phyloP scores from a whole-genome alignment of 2,113 vertebrate genomes.

The Megalops atlanticus region DNA sequence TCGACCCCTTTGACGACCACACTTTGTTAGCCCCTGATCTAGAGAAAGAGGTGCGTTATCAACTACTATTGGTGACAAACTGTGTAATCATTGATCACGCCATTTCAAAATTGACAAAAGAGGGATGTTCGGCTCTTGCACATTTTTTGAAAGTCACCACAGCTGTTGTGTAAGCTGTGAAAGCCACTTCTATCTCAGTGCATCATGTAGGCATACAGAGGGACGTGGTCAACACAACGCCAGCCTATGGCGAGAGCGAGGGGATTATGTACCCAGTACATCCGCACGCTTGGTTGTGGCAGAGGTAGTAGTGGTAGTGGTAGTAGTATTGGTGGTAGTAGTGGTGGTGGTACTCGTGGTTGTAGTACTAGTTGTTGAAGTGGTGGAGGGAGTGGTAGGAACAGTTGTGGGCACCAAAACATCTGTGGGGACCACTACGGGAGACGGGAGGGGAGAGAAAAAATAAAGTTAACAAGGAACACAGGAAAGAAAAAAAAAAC shows the following conservation, averaged over 20 bases:
- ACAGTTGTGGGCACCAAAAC: slow-evolving; percentile 62
- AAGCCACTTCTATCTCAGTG: background rate
- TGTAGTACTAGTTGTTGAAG: slow-evolving; percentile 46
- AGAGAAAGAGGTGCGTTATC: too few relatives aligned
- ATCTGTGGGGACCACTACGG: slow-evolving; percentile 69
- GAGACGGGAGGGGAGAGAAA: slow-evolving; percentile 63
- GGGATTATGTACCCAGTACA: slow-evolving; percentile 65
- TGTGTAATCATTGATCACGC: background rate
- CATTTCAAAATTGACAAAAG: background rate
- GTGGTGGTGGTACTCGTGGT: slow-evolving; percentile 46
- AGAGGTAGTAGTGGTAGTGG: slow-evolving; percentile 60
- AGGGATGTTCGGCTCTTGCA: background rate
- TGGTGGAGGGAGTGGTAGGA: slow-evolving; percentile 43
- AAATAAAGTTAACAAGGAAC: slow-evolving; percentile 63
- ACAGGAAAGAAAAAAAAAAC: slow-evolving; percentile 30
- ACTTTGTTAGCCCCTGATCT: too few relatives aligned
- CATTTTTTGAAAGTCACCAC: background rate
- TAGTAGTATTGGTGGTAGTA: slow-evolving; percentile 50
- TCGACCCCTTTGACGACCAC: too few relatives aligned
- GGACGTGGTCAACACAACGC: background rate
- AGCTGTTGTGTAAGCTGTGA: background rate
- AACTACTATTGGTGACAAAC: too few relatives aligned
- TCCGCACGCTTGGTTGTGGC: slow-evolving; percentile 63
- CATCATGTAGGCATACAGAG: background rate
- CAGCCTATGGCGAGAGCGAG: slow-evolving; percentile 23